Evolutionary conservation across 2,113 vertebrate species (phyloP), one percentile per base, ranked within the genome.

Genomic region (Pedetes capensis): DNA sequence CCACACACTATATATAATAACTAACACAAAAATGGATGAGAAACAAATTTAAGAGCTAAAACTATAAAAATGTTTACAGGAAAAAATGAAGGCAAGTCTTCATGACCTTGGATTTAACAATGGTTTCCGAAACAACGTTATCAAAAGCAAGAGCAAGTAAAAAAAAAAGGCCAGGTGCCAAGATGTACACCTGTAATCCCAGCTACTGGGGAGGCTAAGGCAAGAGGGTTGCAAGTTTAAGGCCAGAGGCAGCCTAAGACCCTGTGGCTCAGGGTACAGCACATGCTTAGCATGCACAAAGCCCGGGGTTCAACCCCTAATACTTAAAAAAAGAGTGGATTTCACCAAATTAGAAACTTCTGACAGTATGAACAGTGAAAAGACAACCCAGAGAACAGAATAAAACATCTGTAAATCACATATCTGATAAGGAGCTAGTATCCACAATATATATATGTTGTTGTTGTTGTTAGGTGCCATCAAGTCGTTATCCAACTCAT

Each of bases 121-220:
- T 87, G n/a, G 1, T 71, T 94, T 75, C 42, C 83, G 66, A 94
- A 88, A 96, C 55, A 69, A 94, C 74, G n/a, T 61, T n/a, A 79
- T 20, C 32, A 68, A 92, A 90, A 42, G 32, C 25, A 92, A 88
- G 7, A 32, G 25, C n/a, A 71, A 86, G 3, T 29, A 76, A 64
- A 87, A 34, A 44, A 78, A 55, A 82, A 86, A 64, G n/a, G n/a
- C n/a, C n/a, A n/a, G n/a, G n/a, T n/a, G n/a, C n/a, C n/a, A n/a
- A n/a, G n/a, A n/a, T n/a, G n/a, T n/a, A n/a, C n/a, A n/a, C n/a
- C n/a, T n/a, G n/a, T n/a, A n/a, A n/a, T n/a, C n/a, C n/a, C n/a
- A n/a, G n/a, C n/a, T n/a, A n/a, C n/a, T n/a, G n/a, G n/a, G n/a
- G n/a, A n/a, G n/a, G n/a, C n/a, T n/a, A n/a, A n/a, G n/a, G n/a